A percentile compares a stretch with the other conserved stretches of the same genome.
Conservation (phyloP, 2,888 invertebrate genomes). For the Cheilosia vernalis region DNA sequence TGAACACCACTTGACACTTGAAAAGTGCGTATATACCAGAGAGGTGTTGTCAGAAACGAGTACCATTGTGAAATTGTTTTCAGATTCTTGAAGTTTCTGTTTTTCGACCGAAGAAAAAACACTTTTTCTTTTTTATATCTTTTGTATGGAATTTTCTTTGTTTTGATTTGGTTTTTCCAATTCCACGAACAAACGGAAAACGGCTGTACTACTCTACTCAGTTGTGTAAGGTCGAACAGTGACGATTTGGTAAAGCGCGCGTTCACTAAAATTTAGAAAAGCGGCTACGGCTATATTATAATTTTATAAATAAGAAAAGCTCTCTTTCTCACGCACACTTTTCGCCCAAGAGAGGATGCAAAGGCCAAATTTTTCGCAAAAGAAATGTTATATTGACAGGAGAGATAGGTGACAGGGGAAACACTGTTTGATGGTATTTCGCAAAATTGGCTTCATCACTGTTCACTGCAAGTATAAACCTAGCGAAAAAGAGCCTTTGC, state of each 20-base stretch:
- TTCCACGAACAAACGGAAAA: not conserved
- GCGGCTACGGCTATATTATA: slow-evolving; percentile 11
- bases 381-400: not conserved
- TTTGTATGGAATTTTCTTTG: slow-evolving; percentile 31
- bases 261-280: not conserved
- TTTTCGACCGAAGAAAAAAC: slow-evolving; percentile 5
- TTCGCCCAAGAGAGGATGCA: not conserved
- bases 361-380: slow-evolving; percentile 10
- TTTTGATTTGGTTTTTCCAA: slow-evolving; percentile 52
- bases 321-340: slow-evolving; percentile 21
- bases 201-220: slow-evolving; percentile 7
- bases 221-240: slow-evolving; percentile 29
- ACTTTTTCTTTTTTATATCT: not conserved
- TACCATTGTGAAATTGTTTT: slow-evolving; percentile 45
- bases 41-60: slow-evolving; percentile 42
- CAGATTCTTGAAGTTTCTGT: not conserved
- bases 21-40: slow-evolving; percentile 36
- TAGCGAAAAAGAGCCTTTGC: not conserved
- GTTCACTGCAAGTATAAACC: not conserved
- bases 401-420: too few relatives aligned
- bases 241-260: slow-evolving; percentile 2
- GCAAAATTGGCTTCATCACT: not conserved
- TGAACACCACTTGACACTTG: slow-evolving; percentile 58
- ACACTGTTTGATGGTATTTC: not conserved
- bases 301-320: slow-evolving; percentile 30